Conservation (phyloP, 2,888 invertebrate genomes). For the Liodrosophila aerea region DNA sequence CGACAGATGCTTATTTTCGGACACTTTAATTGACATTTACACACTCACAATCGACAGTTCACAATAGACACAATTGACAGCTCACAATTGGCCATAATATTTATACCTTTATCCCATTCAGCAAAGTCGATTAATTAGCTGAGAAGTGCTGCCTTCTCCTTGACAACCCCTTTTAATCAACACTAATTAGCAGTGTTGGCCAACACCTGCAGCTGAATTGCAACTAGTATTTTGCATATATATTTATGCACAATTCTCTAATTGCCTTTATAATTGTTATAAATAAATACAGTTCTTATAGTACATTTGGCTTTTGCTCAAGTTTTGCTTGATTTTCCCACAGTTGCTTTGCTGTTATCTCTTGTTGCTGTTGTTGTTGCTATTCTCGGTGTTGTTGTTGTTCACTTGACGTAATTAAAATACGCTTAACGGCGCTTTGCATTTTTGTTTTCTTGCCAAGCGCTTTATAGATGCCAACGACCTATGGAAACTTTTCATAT, state of each 20-base stretch:
- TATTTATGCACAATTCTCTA: constrained; percentile 41
- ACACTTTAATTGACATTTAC: constrained; percentile 36
- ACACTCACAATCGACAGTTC: constrained; percentile 8
- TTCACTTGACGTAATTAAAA: constrained; percentile 54
- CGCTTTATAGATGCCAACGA: constrained; percentile 53
- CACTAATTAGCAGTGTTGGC: constrained; percentile 1
- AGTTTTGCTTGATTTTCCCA: constrained; percentile 38
- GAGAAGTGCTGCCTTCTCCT: too few relatives aligned
- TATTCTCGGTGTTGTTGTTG: too few relatives aligned
- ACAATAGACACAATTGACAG: constrained; percentile 11
- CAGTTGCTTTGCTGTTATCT: constrained; percentile 12
- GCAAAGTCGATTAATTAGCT: too few relatives aligned
- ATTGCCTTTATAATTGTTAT: constrained; percentile 32
- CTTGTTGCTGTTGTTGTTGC: constrained; percentile 12
- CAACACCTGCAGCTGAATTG: not conserved
- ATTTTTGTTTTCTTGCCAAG: constrained; percentile 40
- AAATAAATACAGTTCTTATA: too few relatives aligned
- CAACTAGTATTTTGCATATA: constrained; percentile 11
- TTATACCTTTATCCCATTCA: too few relatives aligned
- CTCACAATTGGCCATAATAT: too few relatives aligned
- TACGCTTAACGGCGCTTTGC: constrained; percentile 66
- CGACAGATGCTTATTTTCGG: not conserved
- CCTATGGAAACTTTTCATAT: too few relatives aligned
- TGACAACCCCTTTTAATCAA: too few relatives aligned
- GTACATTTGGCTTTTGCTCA: too few relatives aligned